These are phyloP conservation scores for Trissoscelio sp. DNA, from an alignment of 2,888 invertebrate genomes.

Conservation along the genomic window DNA sequence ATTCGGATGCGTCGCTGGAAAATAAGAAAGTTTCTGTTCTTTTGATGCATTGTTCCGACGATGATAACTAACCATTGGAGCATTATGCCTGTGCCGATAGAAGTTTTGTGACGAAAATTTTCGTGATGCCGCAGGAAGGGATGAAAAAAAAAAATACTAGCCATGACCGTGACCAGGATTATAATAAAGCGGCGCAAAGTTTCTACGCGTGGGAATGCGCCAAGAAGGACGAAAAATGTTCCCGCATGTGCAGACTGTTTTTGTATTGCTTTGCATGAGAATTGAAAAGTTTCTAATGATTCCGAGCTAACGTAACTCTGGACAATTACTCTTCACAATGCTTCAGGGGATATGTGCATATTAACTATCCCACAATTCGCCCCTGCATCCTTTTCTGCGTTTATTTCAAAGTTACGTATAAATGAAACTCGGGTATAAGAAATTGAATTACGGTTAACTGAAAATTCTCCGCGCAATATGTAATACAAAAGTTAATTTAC, in stretches of 20 bases:
- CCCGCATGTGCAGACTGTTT: neutral
- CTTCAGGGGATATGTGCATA: slow-evolving; percentile 15
- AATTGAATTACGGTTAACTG: slow-evolving; percentile 12
- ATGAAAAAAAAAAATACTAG: slow-evolving; percentile 23
- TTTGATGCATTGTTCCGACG: slow-evolving; percentile 13
- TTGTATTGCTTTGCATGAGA: slow-evolving; percentile 4
- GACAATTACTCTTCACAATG: slow-evolving; percentile 10
- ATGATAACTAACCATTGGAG: slow-evolving; percentile 20
- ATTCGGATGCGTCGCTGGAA: neutral
- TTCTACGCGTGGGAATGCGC: slow-evolving; percentile 17
- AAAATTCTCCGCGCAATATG: neutral
- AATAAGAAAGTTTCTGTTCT: slow-evolving; percentile 30
- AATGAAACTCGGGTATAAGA: slow-evolving; percentile 10
- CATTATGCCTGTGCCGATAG: slow-evolving; percentile 16
- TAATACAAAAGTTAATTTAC: neutral
- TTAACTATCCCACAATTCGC: slow-evolving; percentile 7
- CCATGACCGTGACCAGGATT: slow-evolving; percentile 51
- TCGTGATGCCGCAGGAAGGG: slow-evolving; percentile 10
- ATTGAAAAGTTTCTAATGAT: slow-evolving; percentile 32
- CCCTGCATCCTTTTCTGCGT: slow-evolving; percentile 12
- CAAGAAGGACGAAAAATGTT: slow-evolving; percentile 9
- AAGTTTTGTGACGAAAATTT: slow-evolving; percentile 40
- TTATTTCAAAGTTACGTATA: slow-evolving; percentile 23
- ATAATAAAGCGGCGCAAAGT: slow-evolving; percentile 33
- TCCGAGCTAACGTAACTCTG: slow-evolving; percentile 14